A percentile compares a stretch with the other conserved stretches of the same genome.
phyloP scores from a whole-genome alignment of 2,113 vertebrate species.

The Clinocottus analis region DNA sequence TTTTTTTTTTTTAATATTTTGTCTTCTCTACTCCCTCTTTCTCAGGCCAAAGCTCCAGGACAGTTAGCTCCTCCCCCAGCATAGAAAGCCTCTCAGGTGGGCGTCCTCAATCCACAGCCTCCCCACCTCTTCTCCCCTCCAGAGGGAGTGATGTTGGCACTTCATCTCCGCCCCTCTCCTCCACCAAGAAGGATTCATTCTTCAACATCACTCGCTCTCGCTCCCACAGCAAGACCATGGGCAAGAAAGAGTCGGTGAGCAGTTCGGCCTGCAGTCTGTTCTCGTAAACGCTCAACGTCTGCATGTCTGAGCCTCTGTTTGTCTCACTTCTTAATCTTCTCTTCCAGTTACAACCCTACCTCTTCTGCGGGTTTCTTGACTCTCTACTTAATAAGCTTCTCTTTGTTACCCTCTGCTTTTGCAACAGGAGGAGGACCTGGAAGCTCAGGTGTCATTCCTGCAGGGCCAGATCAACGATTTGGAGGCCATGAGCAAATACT shows the following conservation, averaged over 20 bases:
- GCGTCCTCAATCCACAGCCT: constrained; percentile 87
- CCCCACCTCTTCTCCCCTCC: constrained; percentile 89
- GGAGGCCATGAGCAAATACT: constrained; percentile 99
- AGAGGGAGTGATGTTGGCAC: constrained; percentile 83
- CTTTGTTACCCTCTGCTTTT: background rate
- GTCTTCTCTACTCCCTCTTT: constrained; percentile 3
- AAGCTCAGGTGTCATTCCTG: constrained; percentile 97
- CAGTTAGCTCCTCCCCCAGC: constrained; percentile 93
- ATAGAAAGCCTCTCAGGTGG: constrained; percentile 91
- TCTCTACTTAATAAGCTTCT: background rate
- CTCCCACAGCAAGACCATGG: constrained; percentile 95
- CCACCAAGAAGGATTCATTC: constrained; percentile 95
- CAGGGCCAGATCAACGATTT: constrained; percentile 98
- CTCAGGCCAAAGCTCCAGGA: constrained; percentile 90
- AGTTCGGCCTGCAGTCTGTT: background rate
- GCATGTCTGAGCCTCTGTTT: background rate
- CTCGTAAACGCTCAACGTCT: background rate
- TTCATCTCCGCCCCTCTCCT: constrained; percentile 92
- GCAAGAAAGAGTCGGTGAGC: constrained; percentile 92
- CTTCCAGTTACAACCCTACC: background rate
- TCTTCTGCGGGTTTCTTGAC: background rate
- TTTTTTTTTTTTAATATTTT: background rate
- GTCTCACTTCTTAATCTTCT: background rate
- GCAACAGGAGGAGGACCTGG: constrained; percentile 93
- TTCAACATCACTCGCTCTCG: constrained; percentile 97